These are phyloP conservation scores for Notothenia rossii DNA, from an alignment of 2,113 vertebrate species.

Conservation along the genomic window DNA sequence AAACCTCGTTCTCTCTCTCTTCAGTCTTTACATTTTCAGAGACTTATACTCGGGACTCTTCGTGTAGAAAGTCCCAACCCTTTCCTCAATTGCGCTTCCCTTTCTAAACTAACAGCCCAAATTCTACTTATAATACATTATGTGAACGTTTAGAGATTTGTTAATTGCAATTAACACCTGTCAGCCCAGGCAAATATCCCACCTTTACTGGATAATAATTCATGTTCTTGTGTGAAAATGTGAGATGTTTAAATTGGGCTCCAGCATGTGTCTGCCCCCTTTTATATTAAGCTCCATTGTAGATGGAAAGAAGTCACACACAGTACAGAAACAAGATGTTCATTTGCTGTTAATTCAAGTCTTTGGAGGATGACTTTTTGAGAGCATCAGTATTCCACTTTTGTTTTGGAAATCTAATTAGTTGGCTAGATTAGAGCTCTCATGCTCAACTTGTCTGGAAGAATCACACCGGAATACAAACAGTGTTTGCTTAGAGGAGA, in stretches of 20 bases:
- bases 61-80: not conserved
- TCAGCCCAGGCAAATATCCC: slow-evolving; percentile 7
- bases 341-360: slow-evolving; percentile 71
- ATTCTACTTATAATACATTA: not conserved
- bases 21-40: not conserved
- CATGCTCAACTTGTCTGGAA: slow-evolving; percentile 76
- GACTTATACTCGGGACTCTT: not conserved
- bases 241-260: slow-evolving; percentile 21
- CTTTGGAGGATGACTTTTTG: slow-evolving; percentile 70
- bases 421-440: slow-evolving; percentile 74
- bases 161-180: slow-evolving; percentile 26
- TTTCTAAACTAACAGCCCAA: slow-evolving; percentile 23
- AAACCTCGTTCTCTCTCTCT: slow-evolving; percentile 36
- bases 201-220: slow-evolving; percentile 38
- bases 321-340: slow-evolving; percentile 72
- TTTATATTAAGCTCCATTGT: slow-evolving; percentile 45
- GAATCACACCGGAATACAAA: slow-evolving; percentile 69
- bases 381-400: slow-evolving; percentile 74
- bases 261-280: slow-evolving; percentile 15
- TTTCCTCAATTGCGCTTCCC: slow-evolving; percentile 4
- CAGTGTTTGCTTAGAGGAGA: slow-evolving; percentile 61
- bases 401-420: slow-evolving; percentile 79
- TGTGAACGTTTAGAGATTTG: slow-evolving; percentile 9
- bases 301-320: slow-evolving; percentile 2
- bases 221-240: slow-evolving; percentile 1